Evolutionary conservation across 2,113 vertebrate genomes (phyloP).

Genomic region (Pterophyllum scalare): DNA sequence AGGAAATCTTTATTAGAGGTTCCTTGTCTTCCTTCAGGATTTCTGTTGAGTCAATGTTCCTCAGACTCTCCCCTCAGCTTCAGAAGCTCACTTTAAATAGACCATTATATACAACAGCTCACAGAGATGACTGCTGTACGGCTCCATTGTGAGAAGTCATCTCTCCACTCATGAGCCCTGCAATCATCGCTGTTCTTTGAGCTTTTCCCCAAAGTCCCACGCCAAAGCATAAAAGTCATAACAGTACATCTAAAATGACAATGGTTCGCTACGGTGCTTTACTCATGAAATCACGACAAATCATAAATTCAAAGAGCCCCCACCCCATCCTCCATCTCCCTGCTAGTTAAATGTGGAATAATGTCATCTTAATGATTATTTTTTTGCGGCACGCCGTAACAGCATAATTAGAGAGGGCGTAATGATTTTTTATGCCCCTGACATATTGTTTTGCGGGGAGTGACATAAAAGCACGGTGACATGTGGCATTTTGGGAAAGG

Average conservation of each 20-base stretch:
- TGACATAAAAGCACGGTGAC: constrained; percentile 99
- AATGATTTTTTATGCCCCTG: constrained; percentile 99
- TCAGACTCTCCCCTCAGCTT: background rate
- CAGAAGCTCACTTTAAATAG: constrained; percentile 42
- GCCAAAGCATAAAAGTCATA: constrained; percentile 65
- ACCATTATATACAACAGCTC: constrained; percentile 22
- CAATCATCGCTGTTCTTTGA: constrained; percentile 50
- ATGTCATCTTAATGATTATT: constrained; percentile 88
- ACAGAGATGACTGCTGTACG: constrained; percentile 18
- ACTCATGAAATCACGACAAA: constrained; percentile 71
- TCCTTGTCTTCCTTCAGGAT: constrained; percentile 14
- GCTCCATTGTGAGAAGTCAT: constrained; percentile 28
- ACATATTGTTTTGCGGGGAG: constrained; percentile 98
- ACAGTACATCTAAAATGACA: constrained; percentile 62
- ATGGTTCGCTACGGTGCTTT: constrained; percentile 30
- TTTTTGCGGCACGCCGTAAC: constrained; percentile 83
- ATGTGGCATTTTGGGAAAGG: constrained; percentile 99
- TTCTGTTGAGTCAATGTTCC: constrained; percentile 54
- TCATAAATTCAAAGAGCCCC: constrained; percentile 69
- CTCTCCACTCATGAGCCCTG: constrained; percentile 38
- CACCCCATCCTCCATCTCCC: constrained; percentile 30
- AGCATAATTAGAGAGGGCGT: constrained; percentile 89
- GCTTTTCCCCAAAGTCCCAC: constrained; percentile 60
- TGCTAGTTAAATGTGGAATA: constrained; percentile 85
- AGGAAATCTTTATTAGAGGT: constrained; percentile 17